Evolutionary conservation across 2,113 vertebrate species (phyloP).

Genomic region (Pantherophis guttatus): DNA sequence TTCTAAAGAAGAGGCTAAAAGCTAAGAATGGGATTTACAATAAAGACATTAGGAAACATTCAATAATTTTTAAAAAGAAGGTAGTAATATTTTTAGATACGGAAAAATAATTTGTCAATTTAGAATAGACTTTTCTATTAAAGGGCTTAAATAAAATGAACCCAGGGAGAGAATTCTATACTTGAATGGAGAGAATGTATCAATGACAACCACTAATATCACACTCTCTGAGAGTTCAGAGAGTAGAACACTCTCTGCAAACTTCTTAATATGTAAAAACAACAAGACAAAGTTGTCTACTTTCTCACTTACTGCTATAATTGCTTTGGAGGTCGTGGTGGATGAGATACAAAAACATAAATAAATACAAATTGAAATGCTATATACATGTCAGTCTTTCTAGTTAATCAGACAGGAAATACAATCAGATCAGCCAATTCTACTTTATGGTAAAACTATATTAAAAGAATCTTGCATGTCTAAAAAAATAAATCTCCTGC

Average conservation of each 20-base stretch:
- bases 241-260: not conserved
- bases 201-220: not conserved
- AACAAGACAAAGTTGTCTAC: not conserved
- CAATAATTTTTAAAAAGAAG: not conserved
- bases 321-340: not conserved
- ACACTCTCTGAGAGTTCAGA: not conserved
- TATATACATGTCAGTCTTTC: not conserved
- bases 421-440: not conserved
- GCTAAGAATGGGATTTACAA: not conserved
- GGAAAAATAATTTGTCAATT: not conserved
- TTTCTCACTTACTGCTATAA: not conserved
- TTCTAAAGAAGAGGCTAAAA: not conserved
- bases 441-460: not conserved
- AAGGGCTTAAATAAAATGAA: not conserved
- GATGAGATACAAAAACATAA: not conserved
- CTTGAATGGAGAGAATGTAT: not conserved
- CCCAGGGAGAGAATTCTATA: not conserved
- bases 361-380: not conserved
- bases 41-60: not conserved
- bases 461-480: not conserved
- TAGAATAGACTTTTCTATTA: not conserved
- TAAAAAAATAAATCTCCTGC: not conserved
- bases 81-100: not conserved
- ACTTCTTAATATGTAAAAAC: not conserved
- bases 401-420: not conserved